A percentile compares a stretch with the other conserved stretches of the same genome.
These are phyloP conservation scores for Triplophysa yarkandensis DNA, from an alignment of 2,797 vertebrate species.

Conservation along the genomic window DNA sequence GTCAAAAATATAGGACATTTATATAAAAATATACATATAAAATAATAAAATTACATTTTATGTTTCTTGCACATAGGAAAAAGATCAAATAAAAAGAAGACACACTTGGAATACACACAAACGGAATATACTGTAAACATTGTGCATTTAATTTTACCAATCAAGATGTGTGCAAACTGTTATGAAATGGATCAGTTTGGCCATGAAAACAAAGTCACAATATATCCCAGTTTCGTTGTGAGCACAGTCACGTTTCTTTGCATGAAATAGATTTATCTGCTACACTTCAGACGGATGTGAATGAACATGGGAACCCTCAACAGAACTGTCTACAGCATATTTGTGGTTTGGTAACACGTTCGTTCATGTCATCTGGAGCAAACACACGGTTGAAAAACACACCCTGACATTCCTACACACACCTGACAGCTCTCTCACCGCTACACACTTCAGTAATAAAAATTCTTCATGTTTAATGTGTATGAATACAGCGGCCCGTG, in stretches of 20 bases:
- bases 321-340: slow-evolving; percentile 41
- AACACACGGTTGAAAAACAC: slow-evolving; percentile 37
- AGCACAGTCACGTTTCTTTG: background rate
- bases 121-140: background rate
- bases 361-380: slow-evolving; percentile 50
- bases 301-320: slow-evolving; percentile 4
- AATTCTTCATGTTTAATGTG: background rate
- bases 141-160: background rate
- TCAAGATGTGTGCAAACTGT: background rate
- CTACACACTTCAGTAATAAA: background rate
- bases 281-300: background rate
- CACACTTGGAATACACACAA: too few species aligned
- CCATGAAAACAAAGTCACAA: background rate
- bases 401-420: slow-evolving; percentile 56
- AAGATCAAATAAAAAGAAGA: too few species aligned
- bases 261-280: background rate
- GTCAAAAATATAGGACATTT: too few species aligned
- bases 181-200: background rate
- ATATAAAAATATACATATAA: too few species aligned
- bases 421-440: slow-evolving; percentile 39
- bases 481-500: background rate
- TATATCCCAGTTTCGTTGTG: background rate
- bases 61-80: too few species aligned
- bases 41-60: too few species aligned
- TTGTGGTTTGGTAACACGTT: slow-evolving; percentile 44